Evolutionary conservation across 2,797 vertebrate genomes (phyloP).

Genomic region (Cyclopterus lumpus): DNA sequence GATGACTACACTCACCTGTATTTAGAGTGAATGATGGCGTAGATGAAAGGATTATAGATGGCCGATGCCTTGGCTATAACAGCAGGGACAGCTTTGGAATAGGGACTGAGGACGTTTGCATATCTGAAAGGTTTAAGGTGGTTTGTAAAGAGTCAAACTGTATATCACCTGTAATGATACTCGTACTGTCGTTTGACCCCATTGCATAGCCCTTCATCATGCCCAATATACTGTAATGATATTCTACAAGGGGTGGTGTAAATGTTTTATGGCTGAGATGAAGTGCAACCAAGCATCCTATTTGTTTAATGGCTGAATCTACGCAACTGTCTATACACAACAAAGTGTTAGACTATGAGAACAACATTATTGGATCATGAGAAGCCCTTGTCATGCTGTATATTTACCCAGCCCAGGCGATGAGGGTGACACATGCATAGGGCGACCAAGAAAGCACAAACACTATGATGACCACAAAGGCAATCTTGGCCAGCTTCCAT

Average conservation of each 20-base stretch:
- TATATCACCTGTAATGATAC: not conserved
- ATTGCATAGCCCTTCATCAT: slow-evolving; percentile 14
- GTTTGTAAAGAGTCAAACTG: slow-evolving; percentile 16
- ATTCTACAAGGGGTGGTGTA: slow-evolving; percentile 3
- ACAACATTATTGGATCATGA: slow-evolving; percentile 5
- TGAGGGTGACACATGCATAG: slow-evolving; percentile 91
- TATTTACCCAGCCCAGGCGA: slow-evolving; percentile 92
- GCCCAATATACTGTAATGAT: slow-evolving; percentile 4
- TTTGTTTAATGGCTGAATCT: slow-evolving; percentile 14
- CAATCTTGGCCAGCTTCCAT: slow-evolving; percentile 93
- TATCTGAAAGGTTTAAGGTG: slow-evolving; percentile 78
- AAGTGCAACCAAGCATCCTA: slow-evolving; percentile 20
- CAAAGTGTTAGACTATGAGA: not conserved
- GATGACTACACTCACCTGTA: slow-evolving; percentile 84
- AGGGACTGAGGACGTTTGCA: slow-evolving; percentile 84
- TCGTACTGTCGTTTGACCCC: not conserved
- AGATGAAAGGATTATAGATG: slow-evolving; percentile 94
- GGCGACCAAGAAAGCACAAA: slow-evolving; percentile 93
- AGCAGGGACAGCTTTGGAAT: slow-evolving; percentile 91
- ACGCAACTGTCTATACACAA: not conserved
- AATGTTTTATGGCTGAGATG: slow-evolving; percentile 28
- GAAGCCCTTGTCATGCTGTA: slow-evolving; percentile 19
- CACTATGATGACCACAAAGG: slow-evolving; percentile 90
- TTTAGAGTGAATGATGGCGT: slow-evolving; percentile 92
- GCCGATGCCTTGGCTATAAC: slow-evolving; percentile 93